A percentile compares a stretch with the other conserved stretches of the same genome.
Conservation (phyloP, 2,113 vertebrate genomes). For the Nibea coibor region DNA sequence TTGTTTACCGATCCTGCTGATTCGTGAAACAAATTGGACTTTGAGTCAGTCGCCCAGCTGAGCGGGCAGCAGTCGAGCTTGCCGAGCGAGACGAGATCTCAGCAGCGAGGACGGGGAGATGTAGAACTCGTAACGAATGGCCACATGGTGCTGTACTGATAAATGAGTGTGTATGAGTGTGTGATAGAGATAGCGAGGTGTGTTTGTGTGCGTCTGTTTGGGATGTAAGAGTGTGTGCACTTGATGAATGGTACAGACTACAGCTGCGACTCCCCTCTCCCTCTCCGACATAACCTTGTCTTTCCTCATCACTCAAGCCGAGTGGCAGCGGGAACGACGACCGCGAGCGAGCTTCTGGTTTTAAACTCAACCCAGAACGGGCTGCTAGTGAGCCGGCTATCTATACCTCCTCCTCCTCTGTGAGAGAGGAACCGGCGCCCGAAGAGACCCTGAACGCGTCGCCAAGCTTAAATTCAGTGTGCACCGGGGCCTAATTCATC, state of each 20-base stretch:
- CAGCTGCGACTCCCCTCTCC: constrained; percentile 63
- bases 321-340: constrained; percentile 48
- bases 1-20: constrained; percentile 38
- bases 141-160: constrained; percentile 16
- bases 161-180: constrained; percentile 28
- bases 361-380: constrained; percentile 10
- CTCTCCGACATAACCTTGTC: constrained; percentile 78
- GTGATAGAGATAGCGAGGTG: constrained; percentile 12
- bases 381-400: constrained; percentile 14
- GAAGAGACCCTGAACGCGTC: constrained; percentile 18
- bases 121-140: constrained; percentile 31
- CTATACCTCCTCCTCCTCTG: not conserved
- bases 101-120: not conserved
- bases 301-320: constrained; percentile 76
- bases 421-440: not conserved
- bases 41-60: constrained; percentile 21
- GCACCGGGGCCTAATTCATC: not conserved
- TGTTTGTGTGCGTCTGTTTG: constrained; percentile 25
- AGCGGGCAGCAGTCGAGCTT: constrained; percentile 3
- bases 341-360: constrained; percentile 41
- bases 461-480: not conserved
- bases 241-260: constrained; percentile 69
- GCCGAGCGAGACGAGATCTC: constrained; percentile 6
- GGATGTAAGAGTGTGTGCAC: not conserved
- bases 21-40: constrained; percentile 51